These are phyloP conservation scores for Mercenaria mercenaria DNA, from an alignment of 1,140 invertebrate genomes.

Conservation along the genomic window DNA sequence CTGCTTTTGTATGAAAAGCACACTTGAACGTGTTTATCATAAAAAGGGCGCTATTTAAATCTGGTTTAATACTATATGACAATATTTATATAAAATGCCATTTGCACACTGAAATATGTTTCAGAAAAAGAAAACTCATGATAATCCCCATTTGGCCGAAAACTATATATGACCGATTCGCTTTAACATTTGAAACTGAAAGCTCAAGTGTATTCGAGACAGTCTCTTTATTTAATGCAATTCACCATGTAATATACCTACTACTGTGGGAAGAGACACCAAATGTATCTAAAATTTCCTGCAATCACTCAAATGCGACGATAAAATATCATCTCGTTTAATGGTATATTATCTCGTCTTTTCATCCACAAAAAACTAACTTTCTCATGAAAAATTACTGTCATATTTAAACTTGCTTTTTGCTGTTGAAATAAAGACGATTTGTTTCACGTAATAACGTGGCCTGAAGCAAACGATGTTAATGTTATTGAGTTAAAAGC, in stretches of 20 bases:
- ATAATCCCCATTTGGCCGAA: too few species aligned
- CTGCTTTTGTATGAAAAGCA: too few species aligned
- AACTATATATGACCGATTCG: too few species aligned
- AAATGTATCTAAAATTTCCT: constrained; percentile 23
- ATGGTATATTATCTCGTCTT: constrained; percentile 11
- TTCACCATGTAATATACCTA: background rate
- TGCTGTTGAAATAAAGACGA: background rate
- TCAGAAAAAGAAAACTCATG: too few species aligned
- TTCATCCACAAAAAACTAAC: constrained; percentile 21
- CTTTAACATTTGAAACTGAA: too few species aligned
- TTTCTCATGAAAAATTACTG: background rate
- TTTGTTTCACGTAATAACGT: background rate
- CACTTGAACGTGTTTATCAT: too few species aligned
- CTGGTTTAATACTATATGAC: too few species aligned
- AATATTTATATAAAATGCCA: too few species aligned
- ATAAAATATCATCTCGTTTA: background rate
- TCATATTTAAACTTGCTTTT: background rate
- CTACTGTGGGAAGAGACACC: background rate
- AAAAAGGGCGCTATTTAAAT: too few species aligned
- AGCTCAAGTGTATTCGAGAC: background rate
- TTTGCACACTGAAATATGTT: too few species aligned
- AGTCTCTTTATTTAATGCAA: background rate
- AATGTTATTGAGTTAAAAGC: background rate
- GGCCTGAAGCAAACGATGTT: background rate
- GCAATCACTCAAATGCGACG: background rate